Evolutionary conservation across 2,113 vertebrate genomes (phyloP).

Genomic region (Eidolon helvum): DNA sequence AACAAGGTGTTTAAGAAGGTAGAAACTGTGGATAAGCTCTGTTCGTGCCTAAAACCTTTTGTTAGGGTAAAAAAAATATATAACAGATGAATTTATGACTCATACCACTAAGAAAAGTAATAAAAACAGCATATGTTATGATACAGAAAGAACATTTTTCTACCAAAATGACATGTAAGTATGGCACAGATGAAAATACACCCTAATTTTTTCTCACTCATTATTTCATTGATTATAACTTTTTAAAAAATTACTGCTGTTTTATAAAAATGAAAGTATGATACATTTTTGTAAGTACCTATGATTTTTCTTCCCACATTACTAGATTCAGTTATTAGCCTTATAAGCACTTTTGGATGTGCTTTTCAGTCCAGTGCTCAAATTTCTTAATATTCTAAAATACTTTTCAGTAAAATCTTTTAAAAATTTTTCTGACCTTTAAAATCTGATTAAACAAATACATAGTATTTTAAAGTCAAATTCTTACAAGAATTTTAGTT

Average conservation of each 20-base stretch:
- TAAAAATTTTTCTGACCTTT: neutral
- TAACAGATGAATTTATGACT: neutral
- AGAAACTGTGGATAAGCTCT: neutral
- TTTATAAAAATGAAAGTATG: slow-evolving; percentile 22
- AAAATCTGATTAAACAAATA: neutral
- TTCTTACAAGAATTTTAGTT: slow-evolving; percentile 8
- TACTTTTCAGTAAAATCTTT: slow-evolving; percentile 17
- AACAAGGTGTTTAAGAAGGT: neutral
- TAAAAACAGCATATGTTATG: neutral
- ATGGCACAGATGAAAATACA: neutral
- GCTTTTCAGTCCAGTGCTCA: neutral
- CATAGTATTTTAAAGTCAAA: slow-evolving; percentile 9
- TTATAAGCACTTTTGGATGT: slow-evolving; percentile 5
- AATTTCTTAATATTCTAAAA: slow-evolving; percentile 12
- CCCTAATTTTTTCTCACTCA: neutral
- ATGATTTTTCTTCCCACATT: neutral
- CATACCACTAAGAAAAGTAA: neutral
- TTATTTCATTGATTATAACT: neutral
- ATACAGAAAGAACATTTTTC: neutral
- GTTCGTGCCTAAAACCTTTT: neutral
- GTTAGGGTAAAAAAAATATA: neutral
- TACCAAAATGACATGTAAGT: neutral
- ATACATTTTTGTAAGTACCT: neutral
- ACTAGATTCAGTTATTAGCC: slow-evolving; percentile 17
- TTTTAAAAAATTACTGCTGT: neutral